Evolutionary conservation across 92 coral and sea anemone species (phyloP).

Genomic region (Bergia puertoricense): DNA sequence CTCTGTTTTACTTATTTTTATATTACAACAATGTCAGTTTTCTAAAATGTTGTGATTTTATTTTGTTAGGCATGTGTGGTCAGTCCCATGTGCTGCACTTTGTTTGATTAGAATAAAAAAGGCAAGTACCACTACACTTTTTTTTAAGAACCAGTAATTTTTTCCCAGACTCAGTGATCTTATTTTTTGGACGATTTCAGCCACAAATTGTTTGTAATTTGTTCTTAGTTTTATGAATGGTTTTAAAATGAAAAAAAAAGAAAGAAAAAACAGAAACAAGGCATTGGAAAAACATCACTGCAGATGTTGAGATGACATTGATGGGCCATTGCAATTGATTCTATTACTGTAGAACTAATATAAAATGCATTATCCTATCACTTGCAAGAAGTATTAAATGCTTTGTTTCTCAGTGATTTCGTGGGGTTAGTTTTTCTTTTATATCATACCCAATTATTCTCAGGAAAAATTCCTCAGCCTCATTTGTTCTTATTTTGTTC

Average conservation of each 20-base stretch:
- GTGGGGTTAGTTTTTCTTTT: too few relatives aligned
- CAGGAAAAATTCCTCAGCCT: too few relatives aligned
- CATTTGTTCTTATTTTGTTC: too few relatives aligned
- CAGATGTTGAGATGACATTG: too few relatives aligned
- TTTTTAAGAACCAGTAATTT: neutral
- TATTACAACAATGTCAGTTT: conserved; percentile 1
- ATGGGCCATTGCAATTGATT: too few relatives aligned
- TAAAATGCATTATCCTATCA: too few relatives aligned
- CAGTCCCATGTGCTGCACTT: conserved; percentile 11
- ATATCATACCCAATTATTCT: too few relatives aligned
- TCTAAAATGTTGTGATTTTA: conserved; percentile 5
- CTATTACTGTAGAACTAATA: too few relatives aligned
- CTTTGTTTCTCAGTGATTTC: too few relatives aligned
- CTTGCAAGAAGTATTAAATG: too few relatives aligned
- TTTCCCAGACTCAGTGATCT: neutral
- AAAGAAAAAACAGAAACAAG: neutral
- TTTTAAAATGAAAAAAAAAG: neutral
- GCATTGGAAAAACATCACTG: too few relatives aligned
- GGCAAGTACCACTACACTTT: conserved; percentile 11
- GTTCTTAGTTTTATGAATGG: neutral
- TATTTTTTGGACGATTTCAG: neutral
- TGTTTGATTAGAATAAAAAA: conserved; percentile 4
- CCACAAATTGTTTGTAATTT: neutral
- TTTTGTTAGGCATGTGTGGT: conserved; percentile 1
- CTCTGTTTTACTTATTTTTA: conserved; percentile 3